Conservation (phyloP, 2,888 invertebrate genomes). For the Drosophila aldrichi region DNA sequence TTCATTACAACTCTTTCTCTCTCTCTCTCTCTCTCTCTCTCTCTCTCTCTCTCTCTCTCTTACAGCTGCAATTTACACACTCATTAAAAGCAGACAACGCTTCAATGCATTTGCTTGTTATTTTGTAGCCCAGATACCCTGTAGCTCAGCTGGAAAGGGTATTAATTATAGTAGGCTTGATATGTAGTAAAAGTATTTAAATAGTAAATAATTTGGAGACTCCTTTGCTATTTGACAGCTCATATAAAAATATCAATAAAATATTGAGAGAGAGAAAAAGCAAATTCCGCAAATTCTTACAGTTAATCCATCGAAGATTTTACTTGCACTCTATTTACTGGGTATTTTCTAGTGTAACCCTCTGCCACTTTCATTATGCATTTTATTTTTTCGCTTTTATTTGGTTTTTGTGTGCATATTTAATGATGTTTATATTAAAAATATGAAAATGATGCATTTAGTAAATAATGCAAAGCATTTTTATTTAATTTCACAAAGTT, state of each 20-base stretch:
- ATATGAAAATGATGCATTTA: conserved; percentile 39
- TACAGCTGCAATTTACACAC: conserved; percentile 48
- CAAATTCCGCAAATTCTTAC: neutral
- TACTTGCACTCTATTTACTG: neutral
- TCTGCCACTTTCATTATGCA: neutral
- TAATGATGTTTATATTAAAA: conserved; percentile 57
- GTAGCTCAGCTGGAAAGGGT: neutral
- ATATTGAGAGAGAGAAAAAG: neutral
- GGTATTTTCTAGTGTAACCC: conserved; percentile 2
- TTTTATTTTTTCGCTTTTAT: neutral
- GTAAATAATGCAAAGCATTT: conserved; percentile 44
- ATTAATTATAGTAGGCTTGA: too few relatives aligned
- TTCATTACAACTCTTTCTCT: neutral
- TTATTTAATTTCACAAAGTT: conserved; percentile 28
- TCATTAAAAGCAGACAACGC: conserved; percentile 57
- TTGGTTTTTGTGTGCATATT: conserved; percentile 31
- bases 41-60: conserved; percentile 9
- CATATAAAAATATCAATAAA: too few relatives aligned
- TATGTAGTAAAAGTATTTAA: neutral
- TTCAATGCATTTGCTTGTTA: conserved; percentile 21
- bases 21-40: too few relatives aligned
- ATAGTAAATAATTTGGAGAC: too few relatives aligned
- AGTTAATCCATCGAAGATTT: too few relatives aligned
- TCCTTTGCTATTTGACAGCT: too few relatives aligned
- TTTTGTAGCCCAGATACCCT: neutral